Percentiles rank a stretch among this genome's conserved stretches.
Evolutionary conservation across 2,888 invertebrate genomes (phyloP).

Genomic region (Heliconius sara): DNA sequence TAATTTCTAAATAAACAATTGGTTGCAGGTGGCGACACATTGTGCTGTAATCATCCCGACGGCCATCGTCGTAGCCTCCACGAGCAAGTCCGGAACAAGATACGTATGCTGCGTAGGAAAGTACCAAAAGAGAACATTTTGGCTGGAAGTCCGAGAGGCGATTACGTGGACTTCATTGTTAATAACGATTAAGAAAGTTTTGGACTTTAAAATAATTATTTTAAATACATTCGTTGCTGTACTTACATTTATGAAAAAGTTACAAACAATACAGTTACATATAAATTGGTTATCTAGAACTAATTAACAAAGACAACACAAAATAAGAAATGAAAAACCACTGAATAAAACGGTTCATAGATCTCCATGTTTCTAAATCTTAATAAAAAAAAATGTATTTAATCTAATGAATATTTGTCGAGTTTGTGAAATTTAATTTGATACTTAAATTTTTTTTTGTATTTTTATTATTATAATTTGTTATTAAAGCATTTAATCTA

Average conservation of each 20-base stretch:
- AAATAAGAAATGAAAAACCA: no score
- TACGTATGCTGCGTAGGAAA: constrained; percentile 62
- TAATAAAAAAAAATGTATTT: no score
- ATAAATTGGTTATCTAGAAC: no score
- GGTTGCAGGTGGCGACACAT: constrained; percentile 78
- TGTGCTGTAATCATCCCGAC: constrained; percentile 63
- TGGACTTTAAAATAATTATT: no score
- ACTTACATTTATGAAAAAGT: no score
- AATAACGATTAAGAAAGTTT: constrained; percentile 67
- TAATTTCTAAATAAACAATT: constrained; percentile 57
- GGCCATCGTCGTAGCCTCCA: constrained; percentile 73
- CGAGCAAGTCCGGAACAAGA: constrained; percentile 63
- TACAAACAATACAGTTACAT: no score
- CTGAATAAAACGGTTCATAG: no score
- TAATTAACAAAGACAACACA: no score
- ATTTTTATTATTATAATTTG: background rate
- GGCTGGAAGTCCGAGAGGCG: constrained; percentile 60
- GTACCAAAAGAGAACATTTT: constrained; percentile 72
- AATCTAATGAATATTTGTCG: background rate
- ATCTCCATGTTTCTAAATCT: no score
- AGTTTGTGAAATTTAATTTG: background rate
- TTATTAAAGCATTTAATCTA: background rate
- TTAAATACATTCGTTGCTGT: no score
- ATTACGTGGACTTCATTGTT: constrained; percentile 76
- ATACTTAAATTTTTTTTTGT: background rate